Evolutionary conservation across 2,113 vertebrate species (phyloP), one percentile per base, ranked within the genome.

Genomic region (Aix galericulata): DNA sequence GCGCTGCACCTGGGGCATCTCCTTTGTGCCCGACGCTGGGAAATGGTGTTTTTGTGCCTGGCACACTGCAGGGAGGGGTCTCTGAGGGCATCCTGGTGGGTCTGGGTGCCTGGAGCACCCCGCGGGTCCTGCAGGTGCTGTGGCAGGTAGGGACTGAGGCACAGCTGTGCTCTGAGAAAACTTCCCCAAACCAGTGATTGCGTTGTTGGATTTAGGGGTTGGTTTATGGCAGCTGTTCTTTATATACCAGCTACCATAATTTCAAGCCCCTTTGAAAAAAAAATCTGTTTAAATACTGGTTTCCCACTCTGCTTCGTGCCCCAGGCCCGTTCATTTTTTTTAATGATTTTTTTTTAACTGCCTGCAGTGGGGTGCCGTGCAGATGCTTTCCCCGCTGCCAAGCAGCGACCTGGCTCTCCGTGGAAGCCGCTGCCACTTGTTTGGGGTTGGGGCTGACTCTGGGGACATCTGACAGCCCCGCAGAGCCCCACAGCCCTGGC

Each of bases 41-140:
- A 13, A 16, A 29, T 3, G 68, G 38, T 20, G 4, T 2, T 3
- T 36, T 9, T 32, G 25, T 5, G 75, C 58, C 55, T 6, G 0
- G 46, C 21, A 1, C 1, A 12, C 23, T 60, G 56, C 34, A 9
- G 7, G 36, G 52, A 34, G 0, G 0, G 2, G 6, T 55, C 58
- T 56, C 48, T 5, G 1, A 14, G 32, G 34, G 25, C 4, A 0
- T 46, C 82, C 71, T 0, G 0, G 55, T 0, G 4, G 50, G 13
- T 58, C 17, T 22, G 20, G 15, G 44, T 34, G 58, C 56, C 50
- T 2, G 3, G 21, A 40, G 62, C 25, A 5, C 34, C 34, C 36
- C 6, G 26, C 5, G 8, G 9, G 12, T 29, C 60, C 36, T 64
- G 62, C 2, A 3, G 36, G 20, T 40, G 38, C 17, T 8, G 63